Base-by-base conservation (phyloP, 2,888 invertebrate genomes). In the Orthosia gracilis region DNA sequence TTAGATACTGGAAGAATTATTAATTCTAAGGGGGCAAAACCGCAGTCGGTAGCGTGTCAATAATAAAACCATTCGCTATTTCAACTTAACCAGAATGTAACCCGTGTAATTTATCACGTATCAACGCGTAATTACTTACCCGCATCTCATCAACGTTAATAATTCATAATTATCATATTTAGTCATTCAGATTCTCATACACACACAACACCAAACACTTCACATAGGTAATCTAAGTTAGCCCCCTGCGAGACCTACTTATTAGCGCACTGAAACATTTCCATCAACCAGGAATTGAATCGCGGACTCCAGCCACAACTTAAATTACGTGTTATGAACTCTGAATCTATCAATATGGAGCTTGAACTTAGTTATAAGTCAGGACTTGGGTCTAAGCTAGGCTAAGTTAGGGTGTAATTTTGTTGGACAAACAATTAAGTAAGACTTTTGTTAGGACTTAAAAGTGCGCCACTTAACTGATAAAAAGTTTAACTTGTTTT, bases 261-360 rank as follows among this genome's bases (percentile, higher is more conserved):
- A 69, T 69, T 70, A 71, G 40, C 23, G 3, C 17, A 18, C 52
- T 5, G 47, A 63, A 12, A 80, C 45, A 76, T 57, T 50, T 54
- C 31, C 58, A 59, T 55, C 63, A 55, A 15, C 55, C 23, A 57
- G 66, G 73, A 82, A 71, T 80, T 78, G 73, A 73, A 73, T 78
- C 26, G 45, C 18, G 26, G 59, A 57, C 71, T 40, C 23, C 64
- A 62, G 17, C 55, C 40, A 13, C 17, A 82, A 82, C 82, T 81
- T 81, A 64, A 68, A 74, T 78, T 78, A 78, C 67, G 54, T 73
- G 78, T 70, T 70, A 68, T 57, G 78, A 72, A 66, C 52, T 67
- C 18, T 31, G 62, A 59, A 66, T 78, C 54, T 50, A 65, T 78
- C 64, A 80, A 80, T 80, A 58, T 57, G 65, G 21, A 50, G 54